Base-by-base conservation (phyloP, 2,113 vertebrate species). In the Mus spicilegus region DNA sequence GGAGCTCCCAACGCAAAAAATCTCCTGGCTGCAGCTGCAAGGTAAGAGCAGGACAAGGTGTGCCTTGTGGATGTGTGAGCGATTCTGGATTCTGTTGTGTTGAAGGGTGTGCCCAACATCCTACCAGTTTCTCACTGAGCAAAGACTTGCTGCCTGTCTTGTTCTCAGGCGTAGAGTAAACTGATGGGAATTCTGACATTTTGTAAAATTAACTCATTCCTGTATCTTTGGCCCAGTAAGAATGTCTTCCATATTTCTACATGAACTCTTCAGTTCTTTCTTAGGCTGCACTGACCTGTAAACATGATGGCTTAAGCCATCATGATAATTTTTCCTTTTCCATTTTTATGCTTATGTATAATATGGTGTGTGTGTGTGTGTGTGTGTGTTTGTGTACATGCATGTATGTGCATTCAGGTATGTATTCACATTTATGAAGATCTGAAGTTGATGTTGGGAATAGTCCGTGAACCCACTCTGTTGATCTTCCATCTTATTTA, bases 1-100 rank as follows among this genome's bases (percentile, higher is more conserved):
- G 99, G 99, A 54, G 99, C 99, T 87, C 99, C 99, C 95, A 99
- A 99, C 28, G 99, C 99, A 30, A 99, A 99, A 98, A 99, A 99
- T 93, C 99, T 99, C 70, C 98, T 99, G 56, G 99, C 99, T 90
- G 99, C 99, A 82, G 99, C 99, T 75, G 99, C 99, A 95, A 99
- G 99, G 99, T 99, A 98, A 96, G 98, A 86, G 69, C 0, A 5
- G 61, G 46, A 28, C 14, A 36, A 22, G 30, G 36, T 13, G 20
- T 69, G 88, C 80, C 42, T 90, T 26, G 0, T 5, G 7, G 70
- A 49, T 73, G 51, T 46, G 58, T 61, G 14, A 76, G 17, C 12
- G 6, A 11, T 26, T 13, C 69, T 67, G 7, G 8, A 11, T 26
- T 13, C 69, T 67, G 7, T 1, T 67, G 61, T 2, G 5, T 67